Evolutionary conservation across 2,113 vertebrate genomes (phyloP), one percentile per base, ranked within the genome.

Genomic region (Trichechus manatus): DNA sequence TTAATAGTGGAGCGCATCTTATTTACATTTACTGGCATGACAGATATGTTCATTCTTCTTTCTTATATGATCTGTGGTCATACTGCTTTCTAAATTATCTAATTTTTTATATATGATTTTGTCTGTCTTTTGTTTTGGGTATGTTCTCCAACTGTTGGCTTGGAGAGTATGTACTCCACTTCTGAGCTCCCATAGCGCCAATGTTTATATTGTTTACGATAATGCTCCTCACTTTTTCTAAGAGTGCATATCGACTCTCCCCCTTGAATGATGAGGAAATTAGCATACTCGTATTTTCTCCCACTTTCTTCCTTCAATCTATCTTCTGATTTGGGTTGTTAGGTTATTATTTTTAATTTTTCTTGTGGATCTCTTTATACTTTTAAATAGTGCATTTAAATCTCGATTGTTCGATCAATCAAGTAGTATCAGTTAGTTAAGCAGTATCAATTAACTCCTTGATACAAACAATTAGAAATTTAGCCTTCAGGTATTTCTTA

Each of bases 131-230:
- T 56, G 1, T 53, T 89, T 56, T 33, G 61, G 39, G 0, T 92
- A 9, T 53, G 17, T 50, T 95, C 89, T n/a, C 36, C 70, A 91
- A 36, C 9, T 14, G 1, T 29, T 77, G 53, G 44, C n/a, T 93
- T 82, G 9, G 50, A 64, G 4, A 10, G 8, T 33, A n/a, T 15
- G 50, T 42, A 56, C 13, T 79, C 9, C 0, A 19, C 47, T 94
- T 33, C 75, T 50, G 14, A 86, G 56, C 59, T 39, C 27, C 33
- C 42, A 1, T 31, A 59, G 5, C 81, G 2, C 31, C 42, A 3
- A 72, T 78, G 36, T 82, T 93, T 88, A 63, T 13, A 47, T 79
- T 85, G 72, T 77, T 96, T 87, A 89, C 13, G 74, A 42, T 83
- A 47, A 44, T 27, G 9, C 4, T 75, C 68, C 22, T 90, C 9